Evolutionary conservation across 2,888 invertebrate genomes (phyloP), one percentile per base, ranked within the genome.

Genomic region (Octonoba sinensis): DNA sequence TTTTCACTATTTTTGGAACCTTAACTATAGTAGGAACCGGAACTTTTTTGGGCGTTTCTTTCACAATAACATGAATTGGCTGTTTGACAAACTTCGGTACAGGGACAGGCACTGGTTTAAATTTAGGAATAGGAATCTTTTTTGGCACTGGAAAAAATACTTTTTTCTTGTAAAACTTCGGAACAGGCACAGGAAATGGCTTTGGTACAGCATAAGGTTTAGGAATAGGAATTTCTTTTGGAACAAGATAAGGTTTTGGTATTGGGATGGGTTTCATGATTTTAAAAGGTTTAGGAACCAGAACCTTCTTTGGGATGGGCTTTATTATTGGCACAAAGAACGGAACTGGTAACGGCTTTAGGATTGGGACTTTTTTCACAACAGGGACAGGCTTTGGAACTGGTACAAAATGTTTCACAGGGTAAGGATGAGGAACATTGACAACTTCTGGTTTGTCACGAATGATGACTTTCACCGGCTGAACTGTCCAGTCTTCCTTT

Each of bases 401-500:
- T 1, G 76, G 60, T 1, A 76, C 76, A 46, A 27, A 76, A 1
- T 82, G 72, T 18, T 75, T 75, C 3, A 82, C 76, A 8, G 76
- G 71, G 49, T 82, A 72, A 13, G 76, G 71, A 56, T 75, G 71
- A 1, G 75, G 75, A 4, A 82, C 67, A 47, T 82, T 66, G 0
- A 82, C 62, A 1, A 82, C 66, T n/a, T 66, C 49, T 16, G 82
- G 82, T 16, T 76, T 82, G 20, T 82, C 82, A 24, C 82, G 22
- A 18, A 82, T 71, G 20, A 82, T 67, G 3, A 82, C 65, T 49
- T 82, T 82, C 1, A 82, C 47, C 1, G 82, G 82, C 47, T 76
- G 82, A 11, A 82, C 82, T 49, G 75, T 82, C 82, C 82, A 82
- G 13, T 76, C 82, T 0, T 72, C 59, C 54, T 82, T 82, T 13